Evolutionary conservation across 2,888 invertebrate species (phyloP), one percentile per base, ranked within the genome.

Genomic region (Stenodera caucasica): DNA sequence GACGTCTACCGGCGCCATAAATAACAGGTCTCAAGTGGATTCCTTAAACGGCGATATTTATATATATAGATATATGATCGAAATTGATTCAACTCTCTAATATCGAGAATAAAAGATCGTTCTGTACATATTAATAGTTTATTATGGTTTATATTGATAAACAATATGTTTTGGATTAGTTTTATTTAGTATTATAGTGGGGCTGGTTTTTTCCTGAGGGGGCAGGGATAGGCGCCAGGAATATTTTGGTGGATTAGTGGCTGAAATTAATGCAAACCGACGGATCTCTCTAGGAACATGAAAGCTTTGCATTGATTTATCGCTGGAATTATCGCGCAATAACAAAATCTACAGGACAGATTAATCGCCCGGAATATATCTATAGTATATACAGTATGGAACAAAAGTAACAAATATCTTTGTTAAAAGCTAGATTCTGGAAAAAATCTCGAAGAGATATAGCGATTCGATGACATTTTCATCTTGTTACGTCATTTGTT

Each of bases 161-260:
- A 61, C 58, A 58, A 61, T 63, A 57, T 61, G 57, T 57, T 58
- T 61, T 58, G 64, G 62, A 67, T 67, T 62, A 60, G 64, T 64
- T 64, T 65, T 60, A 65, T 65, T 63, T 62, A 63, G 62, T 61
- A 61, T 61, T 59, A 56, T 18, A 18, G 53, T 62, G 65, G 65
- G 63, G 52, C 61, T 60, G 53, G 58, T 58, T 65, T 65, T 61
- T 56, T 40, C 49, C 23, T 18, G 30, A 60, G 61, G 61, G 58
- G 65, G 65, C 61, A 65, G 58, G 64, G 56, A 67, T 60, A 56
- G 59, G 61, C 53, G 57, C 61, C 65, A 63, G 63, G 64, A 65
- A 65, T 65, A 67, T 67, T 67, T 45, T 63, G 63, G 61, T 59
- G 65, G 65, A 63, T 61, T 65, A 59, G 58, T 26, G 2, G 65